phyloP scores from a whole-genome alignment of 2,888 invertebrate species.

The Willowsia nigromaculata region DNA sequence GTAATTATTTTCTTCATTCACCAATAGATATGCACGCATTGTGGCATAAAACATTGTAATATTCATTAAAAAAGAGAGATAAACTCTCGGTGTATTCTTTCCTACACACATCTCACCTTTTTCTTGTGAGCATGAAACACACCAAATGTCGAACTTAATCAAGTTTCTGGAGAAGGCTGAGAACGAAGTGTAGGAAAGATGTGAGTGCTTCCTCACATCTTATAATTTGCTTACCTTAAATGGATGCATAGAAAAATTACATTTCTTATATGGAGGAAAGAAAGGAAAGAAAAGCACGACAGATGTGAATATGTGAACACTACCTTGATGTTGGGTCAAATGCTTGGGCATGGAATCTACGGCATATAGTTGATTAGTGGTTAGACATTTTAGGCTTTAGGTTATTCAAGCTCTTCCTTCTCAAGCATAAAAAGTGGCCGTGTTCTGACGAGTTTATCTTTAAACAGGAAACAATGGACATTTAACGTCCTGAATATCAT shows the following conservation, averaged over 20 bases:
- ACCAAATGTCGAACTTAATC: not conserved
- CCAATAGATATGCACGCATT: not conserved
- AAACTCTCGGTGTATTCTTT: not conserved
- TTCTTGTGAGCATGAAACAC: not conserved
- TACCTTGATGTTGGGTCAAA: not conserved
- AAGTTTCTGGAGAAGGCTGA: not conserved
- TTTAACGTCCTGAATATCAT: too few relatives aligned
- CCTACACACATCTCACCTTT: not conserved
- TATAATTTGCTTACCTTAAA: not conserved
- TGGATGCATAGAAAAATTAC: not conserved
- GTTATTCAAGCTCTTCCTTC: too few relatives aligned
- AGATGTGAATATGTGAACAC: constrained; percentile 20
- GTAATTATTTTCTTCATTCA: not conserved
- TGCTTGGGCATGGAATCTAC: too few relatives aligned
- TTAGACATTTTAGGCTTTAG: too few relatives aligned
- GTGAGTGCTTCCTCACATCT: not conserved
- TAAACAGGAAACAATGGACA: too few relatives aligned
- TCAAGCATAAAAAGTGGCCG: too few relatives aligned
- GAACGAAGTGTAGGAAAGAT: not conserved
- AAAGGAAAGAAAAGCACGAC: not conserved
- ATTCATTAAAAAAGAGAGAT: not conserved
- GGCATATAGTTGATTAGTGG: too few relatives aligned
- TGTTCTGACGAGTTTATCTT: too few relatives aligned
- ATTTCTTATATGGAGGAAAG: not conserved
- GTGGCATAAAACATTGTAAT: not conserved